Base-by-base conservation (phyloP, 2,797 vertebrate species). In the Chrysolophus pictus region DNA sequence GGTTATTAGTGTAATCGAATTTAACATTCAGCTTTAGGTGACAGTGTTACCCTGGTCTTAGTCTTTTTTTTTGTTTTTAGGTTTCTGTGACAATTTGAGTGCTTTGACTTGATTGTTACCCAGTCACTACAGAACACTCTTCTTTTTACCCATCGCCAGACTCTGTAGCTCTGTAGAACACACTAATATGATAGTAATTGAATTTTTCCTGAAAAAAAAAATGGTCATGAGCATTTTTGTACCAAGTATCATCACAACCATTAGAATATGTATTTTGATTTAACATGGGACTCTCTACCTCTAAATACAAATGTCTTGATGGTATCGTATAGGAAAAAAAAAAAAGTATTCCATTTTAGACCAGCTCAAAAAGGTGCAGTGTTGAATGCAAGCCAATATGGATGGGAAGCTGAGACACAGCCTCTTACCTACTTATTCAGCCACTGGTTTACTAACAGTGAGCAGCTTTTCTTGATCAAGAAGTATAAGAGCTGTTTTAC, bases 1-100 rank as follows among this genome's bases (percentile, higher is more conserved):
- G 41, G 74, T 81, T 60, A 78, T 84, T 91, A 86, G 31, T 51
- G 35, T 89, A 91, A 94, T 90, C 55, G 79, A 94, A 93, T 91
- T 75, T 58, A 85, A 18, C 58, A 62, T 42, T 80, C 55, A 72
- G 44, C 58, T 95, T 91, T 71, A 91, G 89, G 68, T 93, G 84
- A 65, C 65, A 83, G 56, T 14, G 29, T 77, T 77, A 35, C 37
- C 1, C 0, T 59, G 81, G 29, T 6, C 33, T 84, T 78, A 81
- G 56, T 59, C 49, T 64, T 72, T 76, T 70, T 80, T 53, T 72
- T 90, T 5, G 39, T 93, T 89, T 83, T 82, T 69, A 83, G 62
- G 33, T 87, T 88, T 94, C 60, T 78, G 62, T 69, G 46, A 65
- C 47, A 79, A 35, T 62, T 73, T 62, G 19, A 88, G 65, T 83